These are phyloP conservation scores for Embidobia sp. DNA, from an alignment of 2,888 invertebrate species.

Conservation along the genomic window DNA sequence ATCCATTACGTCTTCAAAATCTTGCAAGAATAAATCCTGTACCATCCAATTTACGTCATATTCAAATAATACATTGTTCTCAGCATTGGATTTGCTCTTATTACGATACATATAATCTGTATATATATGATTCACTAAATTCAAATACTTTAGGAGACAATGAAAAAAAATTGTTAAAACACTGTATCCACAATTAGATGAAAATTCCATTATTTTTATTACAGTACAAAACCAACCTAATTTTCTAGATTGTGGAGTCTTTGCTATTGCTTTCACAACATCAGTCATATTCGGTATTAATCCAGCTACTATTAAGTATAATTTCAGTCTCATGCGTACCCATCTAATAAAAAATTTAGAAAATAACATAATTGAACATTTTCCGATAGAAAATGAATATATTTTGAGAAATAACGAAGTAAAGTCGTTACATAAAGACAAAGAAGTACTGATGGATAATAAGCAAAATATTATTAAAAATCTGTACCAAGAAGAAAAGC, in stretches of 20 bases:
- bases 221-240: slow-evolving; percentile 5
- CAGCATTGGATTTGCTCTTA: slow-evolving; percentile 1
- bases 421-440: too few species aligned
- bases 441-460: too few species aligned
- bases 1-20: neutral
- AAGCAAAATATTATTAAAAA: too few species aligned
- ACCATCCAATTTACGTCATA: neutral
- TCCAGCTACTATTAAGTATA: slow-evolving; percentile 1
- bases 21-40: slow-evolving; percentile 7
- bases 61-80: slow-evolving; percentile 2
- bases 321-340: neutral
- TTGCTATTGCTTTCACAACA: slow-evolving; percentile 5
- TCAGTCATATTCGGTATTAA: neutral
- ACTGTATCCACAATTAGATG: neutral
- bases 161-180: neutral
- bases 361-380: neutral
- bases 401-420: too few species aligned
- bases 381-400: neutral
- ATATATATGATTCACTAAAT: neutral
- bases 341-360: neutral
- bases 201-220: neutral
- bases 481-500: too few species aligned
- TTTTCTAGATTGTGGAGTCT: slow-evolving; percentile 12
- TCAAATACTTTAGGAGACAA: neutral
- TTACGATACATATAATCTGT: neutral